Conservation (phyloP, 2,113 vertebrate species). For the Corydoras sp. region DNA sequence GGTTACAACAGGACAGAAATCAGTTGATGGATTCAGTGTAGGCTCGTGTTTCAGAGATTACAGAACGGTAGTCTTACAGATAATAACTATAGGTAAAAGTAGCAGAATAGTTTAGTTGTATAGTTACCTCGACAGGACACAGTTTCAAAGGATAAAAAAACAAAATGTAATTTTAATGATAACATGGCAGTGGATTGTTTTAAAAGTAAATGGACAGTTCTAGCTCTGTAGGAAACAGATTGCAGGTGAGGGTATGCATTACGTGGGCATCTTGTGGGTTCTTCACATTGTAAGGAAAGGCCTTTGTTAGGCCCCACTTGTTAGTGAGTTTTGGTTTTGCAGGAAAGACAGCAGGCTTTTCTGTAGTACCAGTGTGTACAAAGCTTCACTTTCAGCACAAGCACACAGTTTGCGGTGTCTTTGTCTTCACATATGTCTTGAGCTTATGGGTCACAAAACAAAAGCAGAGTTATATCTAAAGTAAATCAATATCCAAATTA, state of each 20-base stretch:
- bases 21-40: not conserved
- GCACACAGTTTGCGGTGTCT: conserved; percentile 66
- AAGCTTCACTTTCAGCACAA: conserved; percentile 79
- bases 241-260: not conserved
- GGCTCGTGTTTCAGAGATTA: too few relatives aligned
- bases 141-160: too few relatives aligned
- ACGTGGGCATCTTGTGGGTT: conserved; percentile 4
- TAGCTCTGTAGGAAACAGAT: too few relatives aligned
- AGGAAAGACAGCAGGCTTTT: conserved; percentile 77
- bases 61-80: too few relatives aligned
- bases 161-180: too few relatives aligned
- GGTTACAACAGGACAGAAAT: not conserved
- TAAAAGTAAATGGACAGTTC: too few relatives aligned
- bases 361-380: conserved; percentile 81
- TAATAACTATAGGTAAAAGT: too few relatives aligned
- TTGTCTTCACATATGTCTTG: conserved; percentile 75
- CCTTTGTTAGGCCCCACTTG: conserved; percentile 22
- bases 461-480: not conserved
- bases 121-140: too few relatives aligned
- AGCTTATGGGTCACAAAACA: conserved; percentile 28
- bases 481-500: not conserved
- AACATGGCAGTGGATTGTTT: too few relatives aligned
- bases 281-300: conserved; percentile 50
- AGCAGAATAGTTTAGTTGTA: too few relatives aligned
- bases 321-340: conserved; percentile 58